phyloP scores from a whole-genome alignment of 2,797 vertebrate genomes.

The Distichodus sexfasciatus region DNA sequence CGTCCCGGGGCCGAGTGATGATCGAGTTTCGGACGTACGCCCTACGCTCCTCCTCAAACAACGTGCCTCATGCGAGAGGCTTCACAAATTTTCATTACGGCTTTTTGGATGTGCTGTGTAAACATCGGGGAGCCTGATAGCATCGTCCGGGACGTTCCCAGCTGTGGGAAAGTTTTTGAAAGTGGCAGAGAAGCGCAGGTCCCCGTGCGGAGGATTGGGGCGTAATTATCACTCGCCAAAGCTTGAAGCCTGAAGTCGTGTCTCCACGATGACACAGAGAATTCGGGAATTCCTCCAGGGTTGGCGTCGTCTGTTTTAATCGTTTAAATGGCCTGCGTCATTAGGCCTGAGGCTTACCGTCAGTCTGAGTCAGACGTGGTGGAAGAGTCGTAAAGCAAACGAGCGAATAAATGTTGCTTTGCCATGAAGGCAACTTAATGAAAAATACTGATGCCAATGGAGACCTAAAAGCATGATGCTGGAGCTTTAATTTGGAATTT shows the following conservation, averaged over 20 bases:
- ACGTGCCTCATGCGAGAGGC: background rate
- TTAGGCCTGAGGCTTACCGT: background rate
- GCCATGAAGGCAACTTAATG: too few relatives aligned
- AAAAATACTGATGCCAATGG: too few relatives aligned
- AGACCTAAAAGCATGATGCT: too few relatives aligned
- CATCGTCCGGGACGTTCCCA: conserved; percentile 64
- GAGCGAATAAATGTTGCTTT: too few relatives aligned
- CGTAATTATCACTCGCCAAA: too few relatives aligned
- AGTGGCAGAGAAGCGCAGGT: conserved; percentile 72
- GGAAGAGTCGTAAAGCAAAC: too few relatives aligned
- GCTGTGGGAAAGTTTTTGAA: conserved; percentile 85
- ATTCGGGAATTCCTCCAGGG: background rate
- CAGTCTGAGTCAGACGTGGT: background rate
- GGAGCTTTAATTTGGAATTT: too few relatives aligned
- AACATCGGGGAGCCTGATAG: conserved; percentile 70
- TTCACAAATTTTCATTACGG: conserved; percentile 19
- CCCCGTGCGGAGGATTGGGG: conserved; percentile 61
- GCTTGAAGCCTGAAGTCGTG: background rate
- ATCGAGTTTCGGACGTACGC: background rate
- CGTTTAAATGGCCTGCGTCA: background rate
- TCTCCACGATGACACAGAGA: background rate
- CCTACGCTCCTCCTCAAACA: background rate
- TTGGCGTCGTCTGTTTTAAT: too few relatives aligned
- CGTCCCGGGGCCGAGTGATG: too few relatives aligned
- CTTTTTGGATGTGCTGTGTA: conserved; percentile 60